Evolutionary conservation across 2,888 invertebrate species (phyloP).

Genomic region (Plagodis pulveraria): DNA sequence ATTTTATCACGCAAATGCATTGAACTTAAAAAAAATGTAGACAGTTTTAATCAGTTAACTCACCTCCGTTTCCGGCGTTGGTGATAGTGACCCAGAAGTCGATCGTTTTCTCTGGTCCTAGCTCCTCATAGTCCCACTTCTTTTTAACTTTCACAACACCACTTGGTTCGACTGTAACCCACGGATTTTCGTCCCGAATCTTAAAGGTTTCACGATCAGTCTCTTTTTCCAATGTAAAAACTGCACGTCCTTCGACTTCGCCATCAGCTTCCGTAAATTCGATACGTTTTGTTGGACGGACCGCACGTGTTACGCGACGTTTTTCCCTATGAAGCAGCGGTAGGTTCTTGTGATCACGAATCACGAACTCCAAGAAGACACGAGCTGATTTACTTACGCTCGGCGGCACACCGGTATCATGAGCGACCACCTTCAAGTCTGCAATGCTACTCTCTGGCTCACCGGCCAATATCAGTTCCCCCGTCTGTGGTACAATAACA

Average conservation of each 20-base stretch:
- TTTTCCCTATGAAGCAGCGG: slow-evolving; percentile 89
- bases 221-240: slow-evolving; percentile 96
- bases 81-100: slow-evolving; percentile 98
- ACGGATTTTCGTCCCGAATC: slow-evolving; percentile 96
- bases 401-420: slow-evolving; percentile 91
- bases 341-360: slow-evolving; percentile 84
- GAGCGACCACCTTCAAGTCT: slow-evolving; percentile 91
- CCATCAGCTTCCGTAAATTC: slow-evolving; percentile 97
- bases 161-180: slow-evolving; percentile 96
- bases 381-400: slow-evolving; percentile 89
- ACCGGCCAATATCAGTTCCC: slow-evolving; percentile 93
- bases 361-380: slow-evolving; percentile 90
- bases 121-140: slow-evolving; percentile 98
- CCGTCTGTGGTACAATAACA: slow-evolving; percentile 96
- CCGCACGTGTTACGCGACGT: slow-evolving; percentile 93
- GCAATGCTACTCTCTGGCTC: slow-evolving; percentile 89
- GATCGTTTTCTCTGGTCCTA: slow-evolving; percentile 97
- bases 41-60: slow-evolving; percentile 60
- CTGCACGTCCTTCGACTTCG: slow-evolving; percentile 93
- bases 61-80: slow-evolving; percentile 94
- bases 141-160: slow-evolving; percentile 97
- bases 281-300: slow-evolving; percentile 96
- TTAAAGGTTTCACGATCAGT: slow-evolving; percentile 96
- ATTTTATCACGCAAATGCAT: too few relatives aligned
- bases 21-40: not conserved